Evolutionary conservation across 1,140 invertebrate species (phyloP).

Genomic region (Babylonia areolata): DNA sequence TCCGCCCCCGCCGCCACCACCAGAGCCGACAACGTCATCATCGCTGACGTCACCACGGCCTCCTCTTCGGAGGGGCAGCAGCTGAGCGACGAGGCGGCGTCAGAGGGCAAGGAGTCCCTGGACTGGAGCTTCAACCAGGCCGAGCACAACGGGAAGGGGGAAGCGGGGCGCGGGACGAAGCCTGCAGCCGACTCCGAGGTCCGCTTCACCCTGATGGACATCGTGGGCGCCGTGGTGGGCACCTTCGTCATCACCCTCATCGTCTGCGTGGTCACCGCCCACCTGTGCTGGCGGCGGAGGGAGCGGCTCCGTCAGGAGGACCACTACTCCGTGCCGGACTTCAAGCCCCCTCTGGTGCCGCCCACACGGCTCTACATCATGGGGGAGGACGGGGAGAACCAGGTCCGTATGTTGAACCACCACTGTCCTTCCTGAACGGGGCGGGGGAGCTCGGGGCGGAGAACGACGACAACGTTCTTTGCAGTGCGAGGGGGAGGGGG

Average conservation of each 20-base stretch:
- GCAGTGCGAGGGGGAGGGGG: too few species aligned
- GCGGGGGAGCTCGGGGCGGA: background rate
- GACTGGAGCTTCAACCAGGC: conserved; percentile 44
- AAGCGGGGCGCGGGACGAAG: background rate
- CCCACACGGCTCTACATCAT: conserved; percentile 49
- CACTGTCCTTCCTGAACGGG: conserved; percentile 38
- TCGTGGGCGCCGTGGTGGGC: conserved; percentile 71
- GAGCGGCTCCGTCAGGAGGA: conserved; percentile 46
- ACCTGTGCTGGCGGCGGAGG: conserved; percentile 64
- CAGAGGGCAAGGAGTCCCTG: background rate
- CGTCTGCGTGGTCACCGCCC: conserved; percentile 68
- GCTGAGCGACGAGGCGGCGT: conserved; percentile 39
- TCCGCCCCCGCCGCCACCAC: background rate
- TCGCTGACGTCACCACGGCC: conserved; percentile 22
- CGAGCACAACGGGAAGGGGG: background rate
- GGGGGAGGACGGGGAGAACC: conserved; percentile 46
- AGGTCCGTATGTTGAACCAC: conserved; percentile 51
- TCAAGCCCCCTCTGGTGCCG: conserved; percentile 33
- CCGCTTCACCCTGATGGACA: conserved; percentile 67
- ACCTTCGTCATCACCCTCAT: conserved; percentile 73
- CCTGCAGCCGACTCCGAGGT: background rate
- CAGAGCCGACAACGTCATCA: conserved; percentile 25
- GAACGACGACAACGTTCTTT: too few species aligned
- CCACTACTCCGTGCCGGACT: conserved; percentile 48
- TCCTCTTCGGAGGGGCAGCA: conserved; percentile 41